Evolutionary conservation across 2,797 vertebrate genomes (phyloP), one percentile per base, ranked within the genome.

Genomic region (Coendou prehensilis): DNA sequence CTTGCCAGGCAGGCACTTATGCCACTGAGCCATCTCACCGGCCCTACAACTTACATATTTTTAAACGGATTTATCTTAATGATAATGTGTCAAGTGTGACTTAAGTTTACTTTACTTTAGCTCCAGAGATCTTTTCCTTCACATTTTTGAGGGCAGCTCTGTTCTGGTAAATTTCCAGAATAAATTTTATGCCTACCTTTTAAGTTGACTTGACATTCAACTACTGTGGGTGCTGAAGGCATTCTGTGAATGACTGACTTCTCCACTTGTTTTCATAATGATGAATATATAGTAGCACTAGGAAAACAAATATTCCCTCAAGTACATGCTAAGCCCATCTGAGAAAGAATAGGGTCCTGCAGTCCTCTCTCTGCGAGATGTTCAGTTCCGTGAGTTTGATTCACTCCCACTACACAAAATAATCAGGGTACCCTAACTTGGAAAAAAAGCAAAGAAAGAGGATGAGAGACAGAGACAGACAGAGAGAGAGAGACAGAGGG

Each of bases 91-190:
- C 93, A 97, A 96, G 47, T 93, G 69, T 96, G 96, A 95, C 93
- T 97, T 63, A 52, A 96, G 95, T 98, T 98, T 98, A 98, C 98
- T 98, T 98, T 97, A 97, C 89, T 95, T 97, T 98, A 59, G 81
- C 87, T 97, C 97, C 96, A 98, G 94, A 97, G 92, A 97, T 97
- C 94, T 96, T 98, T 94, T 96, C 90, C 95, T 98, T 97, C 78
- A 20, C 94, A 95, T 96, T 98, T 98, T 95, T 97, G 86, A 97
- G 67, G 96, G 92, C 61, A 97, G 92, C 95, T 87, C 93, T 91
- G 11, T 87, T 96, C 96, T 98, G 97, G 96, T 97, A 89, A 92
- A 50, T 63, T 97, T 98, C 98, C 98, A 98, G 94, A 97, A 96
- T 97, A 98, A 98, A 98, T 97, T 93, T 91, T 76, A 93, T 47